Evolutionary conservation across 2,888 invertebrate genomes (phyloP), one percentile per base, ranked within the genome.

Genomic region (Heteromyza rotundicornis): DNA sequence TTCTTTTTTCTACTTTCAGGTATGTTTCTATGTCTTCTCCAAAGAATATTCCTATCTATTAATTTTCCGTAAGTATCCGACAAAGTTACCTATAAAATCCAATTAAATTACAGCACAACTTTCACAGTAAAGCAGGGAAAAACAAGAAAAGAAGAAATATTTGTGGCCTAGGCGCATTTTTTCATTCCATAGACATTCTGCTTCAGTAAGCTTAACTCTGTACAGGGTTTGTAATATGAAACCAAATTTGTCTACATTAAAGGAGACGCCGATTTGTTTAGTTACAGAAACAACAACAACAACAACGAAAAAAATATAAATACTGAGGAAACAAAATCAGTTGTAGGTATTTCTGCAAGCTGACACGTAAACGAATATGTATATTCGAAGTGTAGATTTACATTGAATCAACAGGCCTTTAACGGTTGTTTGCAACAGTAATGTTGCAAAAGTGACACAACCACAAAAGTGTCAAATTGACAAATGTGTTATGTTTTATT

Each of bases 281-380:
- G 3, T 40, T 40, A 24, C 14, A n/a, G 19, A 12, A 20, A 17
- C 19, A 27, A 35, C 8, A 50, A 40, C 20, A 50, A 50, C 22
- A 12, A 57, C 17, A 57, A 57, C 56, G 27, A 47, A 27, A 49
- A 23, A 10, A 36, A 51, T 54, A 60, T 66, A 60, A 66, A 65
- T 66, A 44, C n/a, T n/a, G n/a, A n/a, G n/a, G n/a, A n/a, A n/a
- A n/a, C n/a, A n/a, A n/a, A 27, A 27, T 27, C 27, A n/a, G n/a
- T n/a, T n/a, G n/a, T n/a, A n/a, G n/a, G n/a, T n/a, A n/a, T n/a
- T n/a, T 12, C 5, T 32, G 5, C 32, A 32, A 5, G 12, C 32
- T 8, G 5, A 32, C 32, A 32, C 32, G 32, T 12, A 32, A 8
- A 32, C 32, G 7, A 32, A 12, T 32, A 32, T 32, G 32, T 32